Conservation (phyloP, 2,888 invertebrate species). For the Oxystoma pomonae region DNA sequence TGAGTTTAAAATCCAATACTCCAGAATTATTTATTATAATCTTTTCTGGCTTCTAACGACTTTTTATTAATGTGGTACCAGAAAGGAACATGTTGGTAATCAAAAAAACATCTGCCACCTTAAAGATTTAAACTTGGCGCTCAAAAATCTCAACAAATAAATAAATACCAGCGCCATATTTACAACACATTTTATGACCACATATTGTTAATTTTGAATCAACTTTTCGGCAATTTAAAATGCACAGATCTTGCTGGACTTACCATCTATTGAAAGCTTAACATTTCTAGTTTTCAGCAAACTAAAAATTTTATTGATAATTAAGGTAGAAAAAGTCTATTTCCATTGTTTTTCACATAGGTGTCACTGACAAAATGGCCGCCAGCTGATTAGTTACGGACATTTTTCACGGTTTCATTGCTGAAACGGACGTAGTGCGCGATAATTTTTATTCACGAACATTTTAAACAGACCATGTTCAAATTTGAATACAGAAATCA, state of each 20-base stretch:
- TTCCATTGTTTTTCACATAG: background rate
- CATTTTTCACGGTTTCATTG: conserved; percentile 23
- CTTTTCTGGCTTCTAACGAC: no score
- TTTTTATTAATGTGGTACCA: background rate
- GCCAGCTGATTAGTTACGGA: conserved; percentile 34
- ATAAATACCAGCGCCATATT: background rate
- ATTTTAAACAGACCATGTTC: background rate
- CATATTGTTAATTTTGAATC: background rate
- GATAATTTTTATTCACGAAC: background rate
- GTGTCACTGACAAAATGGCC: background rate
- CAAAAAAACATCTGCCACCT: background rate
- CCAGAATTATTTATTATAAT: no score
- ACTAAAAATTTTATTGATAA: background rate
- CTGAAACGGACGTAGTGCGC: conserved; percentile 18
- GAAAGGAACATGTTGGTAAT: background rate
- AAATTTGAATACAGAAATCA: background rate
- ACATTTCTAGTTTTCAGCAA: background rate
- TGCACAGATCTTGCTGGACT: background rate
- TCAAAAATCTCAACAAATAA: background rate
- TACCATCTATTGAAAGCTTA: background rate
- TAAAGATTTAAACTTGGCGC: background rate
- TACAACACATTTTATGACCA: background rate
- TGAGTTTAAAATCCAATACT: no score
- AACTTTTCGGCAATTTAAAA: background rate
- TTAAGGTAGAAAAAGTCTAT: background rate